Evolutionary conservation across 2,797 vertebrate genomes (phyloP).

Genomic region (Anguilla marmorata): DNA sequence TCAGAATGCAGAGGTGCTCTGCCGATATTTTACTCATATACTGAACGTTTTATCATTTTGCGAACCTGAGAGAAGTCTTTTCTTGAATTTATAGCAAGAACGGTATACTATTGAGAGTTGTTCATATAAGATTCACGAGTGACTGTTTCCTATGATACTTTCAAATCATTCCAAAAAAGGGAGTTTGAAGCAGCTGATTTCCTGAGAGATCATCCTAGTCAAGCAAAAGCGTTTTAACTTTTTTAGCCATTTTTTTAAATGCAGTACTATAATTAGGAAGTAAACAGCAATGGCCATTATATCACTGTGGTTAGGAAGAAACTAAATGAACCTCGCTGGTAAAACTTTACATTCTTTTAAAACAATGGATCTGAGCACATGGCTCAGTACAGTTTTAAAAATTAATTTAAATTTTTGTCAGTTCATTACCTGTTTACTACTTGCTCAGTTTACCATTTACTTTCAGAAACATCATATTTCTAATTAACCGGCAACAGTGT

Average conservation of each 20-base stretch:
- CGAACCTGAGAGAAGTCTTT: slow-evolving; percentile 44
- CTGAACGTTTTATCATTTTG: slow-evolving; percentile 64
- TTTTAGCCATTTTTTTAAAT: neutral
- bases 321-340: neutral
- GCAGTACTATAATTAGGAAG: neutral
- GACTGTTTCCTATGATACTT: slow-evolving; percentile 49
- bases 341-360: neutral
- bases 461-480: neutral
- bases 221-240: neutral
- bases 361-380: neutral
- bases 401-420: neutral
- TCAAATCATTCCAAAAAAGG: slow-evolving; percentile 31
- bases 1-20: slow-evolving; percentile 73
- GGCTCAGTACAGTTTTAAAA: neutral
- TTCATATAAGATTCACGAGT: slow-evolving; percentile 32
- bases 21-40: slow-evolving; percentile 66
- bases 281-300: neutral
- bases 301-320: slow-evolving; percentile 2
- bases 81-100: slow-evolving; percentile 44
- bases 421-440: neutral
- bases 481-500: neutral
- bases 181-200: slow-evolving; percentile 25
- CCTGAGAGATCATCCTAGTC: neutral
- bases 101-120: slow-evolving; percentile 42
- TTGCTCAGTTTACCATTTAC: slow-evolving; percentile 6